A percentile compares a stretch with the other conserved stretches of the same genome.
phyloP scores from a whole-genome alignment of 2,888 invertebrate species.

The Rotaria magnacalcarata region DNA sequence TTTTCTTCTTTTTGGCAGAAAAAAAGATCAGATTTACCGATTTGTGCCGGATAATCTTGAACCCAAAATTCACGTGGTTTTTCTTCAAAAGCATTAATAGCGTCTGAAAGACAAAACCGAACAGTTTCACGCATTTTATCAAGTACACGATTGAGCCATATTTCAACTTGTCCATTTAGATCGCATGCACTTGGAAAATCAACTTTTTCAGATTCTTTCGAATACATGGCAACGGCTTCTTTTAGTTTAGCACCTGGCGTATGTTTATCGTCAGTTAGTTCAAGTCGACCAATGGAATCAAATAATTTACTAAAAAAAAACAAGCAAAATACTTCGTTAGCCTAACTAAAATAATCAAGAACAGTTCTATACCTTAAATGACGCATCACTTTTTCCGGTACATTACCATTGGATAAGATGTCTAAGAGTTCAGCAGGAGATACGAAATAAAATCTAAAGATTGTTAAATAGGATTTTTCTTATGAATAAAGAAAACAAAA shows the following conservation, averaged over 20 bases:
- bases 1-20: too few species aligned
- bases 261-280: constrained; percentile 33
- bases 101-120: constrained; percentile 47
- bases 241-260: constrained; percentile 36
- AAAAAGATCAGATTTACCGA: constrained; percentile 54
- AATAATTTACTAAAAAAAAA: constrained; percentile 47
- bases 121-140: constrained; percentile 48
- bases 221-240: constrained; percentile 46
- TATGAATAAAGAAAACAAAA: background rate
- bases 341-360: background rate
- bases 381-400: constrained; percentile 66
- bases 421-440: constrained; percentile 90
- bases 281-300: constrained; percentile 47
- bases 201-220: constrained; percentile 48
- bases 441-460: constrained; percentile 82
- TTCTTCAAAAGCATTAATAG: constrained; percentile 48
- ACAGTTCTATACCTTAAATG: constrained; percentile 42
- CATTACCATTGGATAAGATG: constrained; percentile 88
- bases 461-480: background rate
- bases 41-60: constrained; percentile 71
- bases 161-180: constrained; percentile 48
- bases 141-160: constrained; percentile 48
- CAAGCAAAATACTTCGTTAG: too few species aligned
- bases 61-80: constrained; percentile 48
- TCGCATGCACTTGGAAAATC: constrained; percentile 46